Evolutionary conservation across 2,888 invertebrate genomes (phyloP), one percentile per base, ranked within the genome.

Genomic region (Tridacna gigas): DNA sequence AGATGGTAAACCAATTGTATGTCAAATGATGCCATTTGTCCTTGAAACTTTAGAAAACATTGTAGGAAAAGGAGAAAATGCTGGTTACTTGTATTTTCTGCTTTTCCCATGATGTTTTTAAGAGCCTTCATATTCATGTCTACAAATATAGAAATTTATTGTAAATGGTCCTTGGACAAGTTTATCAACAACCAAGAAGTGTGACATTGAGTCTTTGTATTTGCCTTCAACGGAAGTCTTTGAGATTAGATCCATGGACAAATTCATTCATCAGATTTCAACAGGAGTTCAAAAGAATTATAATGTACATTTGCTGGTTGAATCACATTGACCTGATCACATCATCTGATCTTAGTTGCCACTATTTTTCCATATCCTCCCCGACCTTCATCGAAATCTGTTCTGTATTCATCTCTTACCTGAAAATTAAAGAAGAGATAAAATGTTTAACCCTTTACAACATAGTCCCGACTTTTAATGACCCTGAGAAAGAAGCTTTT

Each of bases 321-420:
- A 26, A 12, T 66, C 18, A 13, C 25, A 66, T 3, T 5, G 12
- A 20, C n/a, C 45, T 69, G 2, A 20, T 67, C 47, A 22, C 51
- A 48, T 61, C 63, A 61, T 45, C 75, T 61, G 22, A 92, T 92
- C 82, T 92, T 92, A 20, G 81, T 77, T 47, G 86, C 79, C 89
- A 98, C 96, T 85, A 98, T 97, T 95, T 98, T 99, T 48, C 99
- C 99, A 95, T 99, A 99, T 25, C 99, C 99, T 74, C 99, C 99
- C 94, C 99, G 96, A 0, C 99, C 99, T 56, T 97, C 97, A 95
- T 99, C 99, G 95, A 97, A 99, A 94, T 99, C 99, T 87, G 98
- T 98, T 94, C 99, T 96, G 94, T 99, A 99, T 95, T 99, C 99
- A 94, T 99, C 99, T 91, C 99, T 96, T 5, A 99, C 98, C 97